Base-by-base conservation (phyloP, 2,113 vertebrate genomes). In the Corvus hawaiiensis region DNA sequence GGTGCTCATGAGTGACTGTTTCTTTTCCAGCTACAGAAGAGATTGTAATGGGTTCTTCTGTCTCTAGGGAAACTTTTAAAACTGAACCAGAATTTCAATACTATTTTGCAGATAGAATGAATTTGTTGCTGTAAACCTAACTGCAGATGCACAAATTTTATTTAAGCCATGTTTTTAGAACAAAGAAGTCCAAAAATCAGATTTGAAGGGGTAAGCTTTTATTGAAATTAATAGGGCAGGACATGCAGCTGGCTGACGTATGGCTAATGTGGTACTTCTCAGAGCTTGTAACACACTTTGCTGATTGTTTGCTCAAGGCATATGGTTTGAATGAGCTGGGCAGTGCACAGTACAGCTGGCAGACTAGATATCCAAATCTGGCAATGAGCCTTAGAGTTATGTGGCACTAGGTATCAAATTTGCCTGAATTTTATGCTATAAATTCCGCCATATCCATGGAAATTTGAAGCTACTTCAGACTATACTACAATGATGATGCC, bases 321-420 rank as follows among this genome's bases (percentile, higher is more conserved):
- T 96, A 97, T 86, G 93, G 93, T 95, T 96, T 95, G 92, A 94
- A 96, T 43, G 88, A 96, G 88, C 75, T 84, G 95, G 95, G 94
- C 95, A 96, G 90, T 59, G 64, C 90, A 61, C 61, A 93, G 76
- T 93, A 89, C 96, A 97, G 93, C 93, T 96, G 96, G 96, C 93
- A 96, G 83, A 71, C 52, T 67, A 10, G 72, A 86, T 90, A 90
- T 28, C 90, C 84, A 90, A 91, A 95, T 13, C 82, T 96, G 94
- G 90, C 95, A 96, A 51, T 19, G 69, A 86, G 68, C 73, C 90
- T 77, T 39, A 9, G 62, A 85, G 66, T 74, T 80, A 55, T 88
- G 79, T 94, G 92, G 84, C 72, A 77, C 51, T 92, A 56, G 83
- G 56, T 90, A 93, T 83, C 83, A 67, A 78, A 91, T 89, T 24